A percentile compares a stretch with the other conserved stretches of the same genome.
Conservation (phyloP, 1,140 invertebrate species). For the Potamilus streckersoni region DNA sequence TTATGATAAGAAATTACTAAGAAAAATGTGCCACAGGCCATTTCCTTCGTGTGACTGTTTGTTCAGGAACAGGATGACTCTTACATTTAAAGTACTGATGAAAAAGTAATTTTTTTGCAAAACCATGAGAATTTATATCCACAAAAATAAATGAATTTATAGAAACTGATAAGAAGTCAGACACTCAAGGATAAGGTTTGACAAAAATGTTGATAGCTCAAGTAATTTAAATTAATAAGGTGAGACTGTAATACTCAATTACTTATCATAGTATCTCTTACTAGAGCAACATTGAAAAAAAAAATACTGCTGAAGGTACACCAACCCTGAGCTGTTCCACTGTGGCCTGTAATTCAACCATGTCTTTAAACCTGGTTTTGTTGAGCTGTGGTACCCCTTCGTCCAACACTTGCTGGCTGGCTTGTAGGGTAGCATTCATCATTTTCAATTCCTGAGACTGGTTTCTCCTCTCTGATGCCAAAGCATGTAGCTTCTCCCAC, state of each 20-base stretch:
- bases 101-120: too few relatives aligned
- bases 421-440: slow-evolving; percentile 70
- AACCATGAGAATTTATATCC: too few relatives aligned
- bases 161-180: too few relatives aligned
- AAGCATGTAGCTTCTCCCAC: slow-evolving; percentile 72
- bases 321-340: slow-evolving; percentile 71
- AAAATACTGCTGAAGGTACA: slow-evolving; percentile 19
- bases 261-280: not conserved
- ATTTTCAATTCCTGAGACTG: slow-evolving; percentile 57
- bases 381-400: slow-evolving; percentile 47
- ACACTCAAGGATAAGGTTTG: too few relatives aligned
- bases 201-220: too few relatives aligned
- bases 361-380: slow-evolving; percentile 41
- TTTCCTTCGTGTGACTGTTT: too few relatives aligned
- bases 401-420: slow-evolving; percentile 58
- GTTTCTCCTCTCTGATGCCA: slow-evolving; percentile 71
- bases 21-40: too few relatives aligned
- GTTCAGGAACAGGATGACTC: too few relatives aligned
- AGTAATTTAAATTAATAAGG: too few relatives aligned
- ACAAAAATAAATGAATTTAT: too few relatives aligned
- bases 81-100: too few relatives aligned
- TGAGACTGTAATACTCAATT: not conserved
- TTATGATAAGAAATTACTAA: too few relatives aligned
- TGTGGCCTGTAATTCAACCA: slow-evolving; percentile 68
- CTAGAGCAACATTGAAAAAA: slow-evolving; percentile 5